Evolutionary conservation across 2,797 vertebrate genomes (phyloP).

Genomic region (Tangara arthus): DNA sequence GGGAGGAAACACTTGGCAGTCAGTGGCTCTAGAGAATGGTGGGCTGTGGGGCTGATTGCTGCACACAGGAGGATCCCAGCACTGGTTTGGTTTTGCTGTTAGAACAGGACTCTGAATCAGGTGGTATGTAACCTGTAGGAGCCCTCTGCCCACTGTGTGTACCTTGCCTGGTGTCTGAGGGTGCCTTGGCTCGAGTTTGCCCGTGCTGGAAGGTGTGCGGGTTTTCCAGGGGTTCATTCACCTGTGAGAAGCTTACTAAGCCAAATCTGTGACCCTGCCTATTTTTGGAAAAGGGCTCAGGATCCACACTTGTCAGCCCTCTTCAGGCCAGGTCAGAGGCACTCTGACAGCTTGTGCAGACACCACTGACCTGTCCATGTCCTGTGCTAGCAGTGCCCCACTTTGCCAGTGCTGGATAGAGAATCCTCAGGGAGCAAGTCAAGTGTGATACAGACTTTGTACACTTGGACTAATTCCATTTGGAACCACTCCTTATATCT

Average conservation of each 20-base stretch:
- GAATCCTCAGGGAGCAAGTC: background rate
- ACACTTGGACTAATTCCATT: background rate
- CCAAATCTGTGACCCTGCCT: background rate
- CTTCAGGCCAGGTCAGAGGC: background rate
- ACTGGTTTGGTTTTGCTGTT: background rate
- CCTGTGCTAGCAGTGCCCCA: background rate
- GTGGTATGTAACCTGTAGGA: background rate
- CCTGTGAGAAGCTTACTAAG: background rate
- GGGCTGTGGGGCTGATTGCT: background rate
- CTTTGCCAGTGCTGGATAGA: background rate
- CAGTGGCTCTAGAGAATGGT: background rate
- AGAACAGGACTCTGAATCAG: background rate
- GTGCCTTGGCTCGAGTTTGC: background rate
- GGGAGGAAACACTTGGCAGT: background rate
- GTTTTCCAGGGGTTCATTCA: background rate
- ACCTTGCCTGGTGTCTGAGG: background rate
- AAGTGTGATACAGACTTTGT: background rate
- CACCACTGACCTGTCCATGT: background rate
- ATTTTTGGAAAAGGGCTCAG: background rate
- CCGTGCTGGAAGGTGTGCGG: background rate
- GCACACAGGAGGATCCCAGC: background rate
- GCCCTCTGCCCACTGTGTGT: accelerated
- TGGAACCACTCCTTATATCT: background rate
- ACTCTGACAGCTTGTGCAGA: background rate
- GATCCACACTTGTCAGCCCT: background rate